Conservation (phyloP, 2,888 invertebrate genomes). For the Leucozona laternaria region DNA sequence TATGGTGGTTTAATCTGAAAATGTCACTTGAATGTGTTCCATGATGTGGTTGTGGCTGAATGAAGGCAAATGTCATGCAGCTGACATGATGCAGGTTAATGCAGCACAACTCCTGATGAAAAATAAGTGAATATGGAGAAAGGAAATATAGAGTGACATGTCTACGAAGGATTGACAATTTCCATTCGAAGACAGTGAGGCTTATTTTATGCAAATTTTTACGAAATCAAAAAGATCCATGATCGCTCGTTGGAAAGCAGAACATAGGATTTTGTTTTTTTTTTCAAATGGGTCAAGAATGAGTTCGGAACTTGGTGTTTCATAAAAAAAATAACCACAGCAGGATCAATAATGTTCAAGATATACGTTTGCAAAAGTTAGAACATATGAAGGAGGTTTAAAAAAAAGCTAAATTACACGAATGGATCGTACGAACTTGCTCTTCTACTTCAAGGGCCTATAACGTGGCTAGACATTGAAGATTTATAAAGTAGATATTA, state of each 20-base stretch:
- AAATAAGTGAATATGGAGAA: background rate
- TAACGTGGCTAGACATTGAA: too few species aligned
- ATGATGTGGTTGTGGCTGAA: conserved; percentile 43
- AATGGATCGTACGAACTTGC: too few species aligned
- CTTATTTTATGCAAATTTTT: conserved; percentile 20
- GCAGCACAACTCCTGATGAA: conserved; percentile 16
- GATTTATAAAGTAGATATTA: too few species aligned
- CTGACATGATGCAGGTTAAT: conserved; percentile 63
- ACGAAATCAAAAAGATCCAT: background rate
- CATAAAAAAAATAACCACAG: background rate
- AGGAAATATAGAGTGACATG: background rate
- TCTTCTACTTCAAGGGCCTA: too few species aligned
- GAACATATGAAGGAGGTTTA: too few species aligned
- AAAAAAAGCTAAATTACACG: too few species aligned
- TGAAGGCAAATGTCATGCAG: conserved; percentile 60
- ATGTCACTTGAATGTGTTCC: conserved; percentile 39
- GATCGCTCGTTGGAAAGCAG: background rate
- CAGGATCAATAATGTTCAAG: background rate
- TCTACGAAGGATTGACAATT: background rate
- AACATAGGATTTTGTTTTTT: background rate
- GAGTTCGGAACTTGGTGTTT: background rate
- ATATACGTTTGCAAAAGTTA: too few species aligned
- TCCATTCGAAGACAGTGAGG: background rate
- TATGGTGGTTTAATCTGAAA: conserved; percentile 70
- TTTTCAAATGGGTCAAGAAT: background rate